Percentiles rank a stretch among this genome's conserved stretches.
phyloP scores from a whole-genome alignment of 92 coral and sea anemone species.

The Zoanthus solanderi region DNA sequence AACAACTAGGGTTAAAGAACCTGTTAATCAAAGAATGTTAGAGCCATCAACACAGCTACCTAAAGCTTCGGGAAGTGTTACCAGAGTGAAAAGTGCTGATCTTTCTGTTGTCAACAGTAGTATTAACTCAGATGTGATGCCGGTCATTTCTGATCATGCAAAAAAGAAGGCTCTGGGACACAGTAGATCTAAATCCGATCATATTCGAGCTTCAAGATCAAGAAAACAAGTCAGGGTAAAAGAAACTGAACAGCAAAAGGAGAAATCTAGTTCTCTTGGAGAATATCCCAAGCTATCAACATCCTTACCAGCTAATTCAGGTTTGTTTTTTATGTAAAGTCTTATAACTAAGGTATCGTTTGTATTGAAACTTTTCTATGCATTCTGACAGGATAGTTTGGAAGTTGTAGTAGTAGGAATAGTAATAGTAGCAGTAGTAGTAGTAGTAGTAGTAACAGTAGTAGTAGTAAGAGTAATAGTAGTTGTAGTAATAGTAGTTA shows the following conservation, averaged over 20 bases:
- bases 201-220: constrained; percentile 55
- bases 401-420: too few species aligned
- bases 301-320: constrained; percentile 79
- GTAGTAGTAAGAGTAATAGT: too few species aligned
- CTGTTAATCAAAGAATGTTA: constrained; percentile 10
- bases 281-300: constrained; percentile 62
- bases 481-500: too few species aligned
- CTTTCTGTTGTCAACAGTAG: constrained; percentile 6
- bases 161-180: constrained; percentile 84
- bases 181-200: constrained; percentile 92
- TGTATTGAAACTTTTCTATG: too few species aligned
- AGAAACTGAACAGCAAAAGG: constrained; percentile 27
- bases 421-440: too few species aligned
- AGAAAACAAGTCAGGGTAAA: constrained; percentile 42
- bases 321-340: constrained; percentile 29
- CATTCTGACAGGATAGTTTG: too few species aligned
- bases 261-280: constrained; percentile 34
- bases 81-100: background rate
- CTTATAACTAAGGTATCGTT: too few species aligned
- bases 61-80: constrained; percentile 7
- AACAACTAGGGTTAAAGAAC: constrained; percentile 27
- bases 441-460: too few species aligned
- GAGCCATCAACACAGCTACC: constrained; percentile 25
- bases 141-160: constrained; percentile 59
- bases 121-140: constrained; percentile 19